phyloP scores from a whole-genome alignment of 1,140 invertebrate genomes.

The Papilio xuthus region DNA sequence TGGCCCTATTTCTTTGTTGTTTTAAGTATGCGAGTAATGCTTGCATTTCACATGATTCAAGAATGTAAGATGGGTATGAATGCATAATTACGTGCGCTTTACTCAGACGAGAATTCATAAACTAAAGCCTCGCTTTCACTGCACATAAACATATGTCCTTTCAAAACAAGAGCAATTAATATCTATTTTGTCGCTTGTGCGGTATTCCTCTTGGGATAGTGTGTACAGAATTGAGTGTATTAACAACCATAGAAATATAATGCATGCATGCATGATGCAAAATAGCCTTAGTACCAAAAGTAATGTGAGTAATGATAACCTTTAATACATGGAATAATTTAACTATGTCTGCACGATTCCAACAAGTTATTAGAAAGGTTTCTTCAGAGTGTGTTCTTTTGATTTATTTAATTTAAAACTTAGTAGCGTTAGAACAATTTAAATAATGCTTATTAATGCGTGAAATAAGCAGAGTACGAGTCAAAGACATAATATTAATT shows the following conservation, averaged over 20 bases:
- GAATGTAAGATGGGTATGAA: slow-evolving; percentile 16
- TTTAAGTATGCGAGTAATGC: slow-evolving; percentile 9
- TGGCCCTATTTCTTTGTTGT: neutral
- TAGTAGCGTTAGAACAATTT: neutral
- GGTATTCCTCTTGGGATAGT: neutral
- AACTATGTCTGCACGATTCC: no score
- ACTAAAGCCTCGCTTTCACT: slow-evolving; percentile 16
- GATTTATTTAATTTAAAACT: no score
- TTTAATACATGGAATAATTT: no score
- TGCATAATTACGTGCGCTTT: slow-evolving; percentile 19
- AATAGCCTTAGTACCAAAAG: no score
- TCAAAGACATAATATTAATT: neutral
- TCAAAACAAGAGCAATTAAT: slow-evolving; percentile 20
- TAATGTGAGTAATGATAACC: no score
- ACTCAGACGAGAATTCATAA: slow-evolving; percentile 23
- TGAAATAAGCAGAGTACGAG: no score
- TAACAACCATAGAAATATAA: neutral
- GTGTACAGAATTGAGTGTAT: neutral
- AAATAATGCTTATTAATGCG: neutral
- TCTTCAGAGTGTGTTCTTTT: neutral
- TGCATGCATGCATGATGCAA: neutral
- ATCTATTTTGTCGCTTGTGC: neutral
- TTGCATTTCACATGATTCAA: slow-evolving; percentile 2
- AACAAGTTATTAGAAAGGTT: neutral
- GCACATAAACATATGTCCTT: neutral